Conservation (phyloP, 2,888 invertebrate genomes). For the Abrostola tripartita region DNA sequence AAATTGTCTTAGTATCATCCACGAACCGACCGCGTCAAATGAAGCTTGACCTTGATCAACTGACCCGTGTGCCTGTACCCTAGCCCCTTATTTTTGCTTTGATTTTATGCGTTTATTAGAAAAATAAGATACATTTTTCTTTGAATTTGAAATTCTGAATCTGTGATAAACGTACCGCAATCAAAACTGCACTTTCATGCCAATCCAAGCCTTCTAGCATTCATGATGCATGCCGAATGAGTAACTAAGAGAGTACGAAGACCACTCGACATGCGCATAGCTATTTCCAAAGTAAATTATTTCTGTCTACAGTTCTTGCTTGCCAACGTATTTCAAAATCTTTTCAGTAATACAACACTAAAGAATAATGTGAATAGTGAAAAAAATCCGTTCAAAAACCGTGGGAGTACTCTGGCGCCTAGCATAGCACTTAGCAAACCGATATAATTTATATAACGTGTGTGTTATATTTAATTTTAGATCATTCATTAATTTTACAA, state of each 20-base stretch:
- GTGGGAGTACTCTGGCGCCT: conserved; percentile 48
- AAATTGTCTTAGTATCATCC: too few species aligned
- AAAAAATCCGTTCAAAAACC: background rate
- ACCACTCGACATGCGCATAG: background rate
- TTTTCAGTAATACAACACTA: background rate
- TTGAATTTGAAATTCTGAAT: too few species aligned
- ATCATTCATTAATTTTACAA: conserved; percentile 30
- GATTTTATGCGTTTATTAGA: too few species aligned
- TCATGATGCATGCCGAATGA: background rate
- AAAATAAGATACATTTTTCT: too few species aligned
- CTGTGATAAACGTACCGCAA: too few species aligned
- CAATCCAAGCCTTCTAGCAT: too few species aligned
- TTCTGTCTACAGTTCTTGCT: background rate
- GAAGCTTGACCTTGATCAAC: too few species aligned
- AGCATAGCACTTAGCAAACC: conserved; percentile 19
- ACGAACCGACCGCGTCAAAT: too few species aligned
- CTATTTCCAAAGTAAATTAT: background rate
- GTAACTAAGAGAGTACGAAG: background rate
- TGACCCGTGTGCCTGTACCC: too few species aligned
- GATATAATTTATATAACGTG: conserved; percentile 9
- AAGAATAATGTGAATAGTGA: conserved; percentile 13
- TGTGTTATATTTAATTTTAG: conserved; percentile 35
- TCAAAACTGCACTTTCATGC: too few species aligned
- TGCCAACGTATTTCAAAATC: background rate
- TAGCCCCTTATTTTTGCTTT: too few species aligned